Evolutionary conservation across 2,113 vertebrate genomes (phyloP).

Genomic region (Ariopsis seemanni): DNA sequence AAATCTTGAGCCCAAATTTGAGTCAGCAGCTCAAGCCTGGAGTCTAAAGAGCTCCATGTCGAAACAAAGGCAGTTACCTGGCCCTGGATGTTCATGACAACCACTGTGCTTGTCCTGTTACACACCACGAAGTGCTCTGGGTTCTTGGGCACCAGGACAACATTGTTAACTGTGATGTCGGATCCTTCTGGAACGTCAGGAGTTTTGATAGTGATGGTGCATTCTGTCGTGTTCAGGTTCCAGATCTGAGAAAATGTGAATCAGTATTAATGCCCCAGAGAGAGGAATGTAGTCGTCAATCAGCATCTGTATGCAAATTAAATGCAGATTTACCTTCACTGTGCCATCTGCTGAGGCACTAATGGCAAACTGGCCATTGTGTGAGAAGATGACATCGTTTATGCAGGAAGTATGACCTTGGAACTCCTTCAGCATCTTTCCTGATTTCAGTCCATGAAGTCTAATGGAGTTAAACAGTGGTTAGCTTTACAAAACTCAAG

Average conservation of each 20-base stretch:
- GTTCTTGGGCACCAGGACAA: slow-evolving; percentile 92
- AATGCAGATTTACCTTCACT: slow-evolving; percentile 81
- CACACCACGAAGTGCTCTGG: slow-evolving; percentile 98
- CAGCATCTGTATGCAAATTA: background rate
- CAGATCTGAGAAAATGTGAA: slow-evolving; percentile 78
- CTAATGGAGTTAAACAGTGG: slow-evolving; percentile 63
- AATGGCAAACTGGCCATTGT: slow-evolving; percentile 91
- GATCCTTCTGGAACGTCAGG: slow-evolving; percentile 90
- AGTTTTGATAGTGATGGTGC: slow-evolving; percentile 92
- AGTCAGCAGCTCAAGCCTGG: background rate
- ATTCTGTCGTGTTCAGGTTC: slow-evolving; percentile 95
- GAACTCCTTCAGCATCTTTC: slow-evolving; percentile 94
- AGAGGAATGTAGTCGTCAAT: background rate
- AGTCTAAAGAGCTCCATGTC: background rate
- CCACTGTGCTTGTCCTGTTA: slow-evolving; percentile 95
- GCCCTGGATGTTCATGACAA: slow-evolving; percentile 99
- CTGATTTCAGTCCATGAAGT: slow-evolving; percentile 94
- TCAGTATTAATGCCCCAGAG: background rate
- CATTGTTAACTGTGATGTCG: slow-evolving; percentile 96
- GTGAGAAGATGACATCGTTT: slow-evolving; percentile 92
- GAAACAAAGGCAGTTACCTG: slow-evolving; percentile 74
- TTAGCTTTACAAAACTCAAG: background rate
- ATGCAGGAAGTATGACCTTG: slow-evolving; percentile 92
- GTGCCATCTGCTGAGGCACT: slow-evolving; percentile 96
- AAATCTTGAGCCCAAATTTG: too few relatives aligned